Base-by-base conservation (phyloP, 1,140 invertebrate species). In the Centruroides sculpturatus region DNA sequence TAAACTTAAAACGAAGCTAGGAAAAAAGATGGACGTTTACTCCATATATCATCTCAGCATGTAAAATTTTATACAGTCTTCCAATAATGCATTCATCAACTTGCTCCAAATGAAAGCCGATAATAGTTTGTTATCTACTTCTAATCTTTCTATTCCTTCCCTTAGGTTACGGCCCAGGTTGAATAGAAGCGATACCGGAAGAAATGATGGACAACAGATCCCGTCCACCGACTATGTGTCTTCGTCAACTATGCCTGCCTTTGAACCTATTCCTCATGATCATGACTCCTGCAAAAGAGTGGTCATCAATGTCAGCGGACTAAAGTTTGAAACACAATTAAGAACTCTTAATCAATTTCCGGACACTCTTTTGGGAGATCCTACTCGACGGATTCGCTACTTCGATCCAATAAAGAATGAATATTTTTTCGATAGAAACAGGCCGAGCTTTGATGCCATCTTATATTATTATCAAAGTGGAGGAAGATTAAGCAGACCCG, bases 391-490 rank as follows among this genome's bases (percentile, higher is more conserved):
- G 8, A 69, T 69, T 47, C 61, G 69, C 75, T 98, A 95, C 80
- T 99, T 95, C 80, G 94, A 98, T 81, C 90, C 93, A 62, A 79
- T 96, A 69, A 83, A 90, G 76, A 98, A 98, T 82, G 96, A 99
- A 80, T 99, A 98, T 80, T 99, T 99, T 81, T 98, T 99, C 81
- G 96, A 99, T 80, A 83, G 96, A 71, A 98, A 98, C 82, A 83
- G 96, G 76, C 91, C 92, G 72, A 92, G 90, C 74, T 95, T 94
- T 79, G 91, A 94, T 81, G 91, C 96, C 75, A 98, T 99, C 79
- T 83, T 99, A 68, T 98, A 99, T 77, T 99, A 98, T 78, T 99
- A 99, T 79, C 96, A 99, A 78, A 98, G 93, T 76, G 87, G 94
- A 66, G 96, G 96, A 63, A 83, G 94, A 70, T 83, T 99, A 64